Evolutionary conservation across 2,888 invertebrate species (phyloP), one percentile per base, ranked within the genome.

Genomic region (Tetropium fuscum): DNA sequence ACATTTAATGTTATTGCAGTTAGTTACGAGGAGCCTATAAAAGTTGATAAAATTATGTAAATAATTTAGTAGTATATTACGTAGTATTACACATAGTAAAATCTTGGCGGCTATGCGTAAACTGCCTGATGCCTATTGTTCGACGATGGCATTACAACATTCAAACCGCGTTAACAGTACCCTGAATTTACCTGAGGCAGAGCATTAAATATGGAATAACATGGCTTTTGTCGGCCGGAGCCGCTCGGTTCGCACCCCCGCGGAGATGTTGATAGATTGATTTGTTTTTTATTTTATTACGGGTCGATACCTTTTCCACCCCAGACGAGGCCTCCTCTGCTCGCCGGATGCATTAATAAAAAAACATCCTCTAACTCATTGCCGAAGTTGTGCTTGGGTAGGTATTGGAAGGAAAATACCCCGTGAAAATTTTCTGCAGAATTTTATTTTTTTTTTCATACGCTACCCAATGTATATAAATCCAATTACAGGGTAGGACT

Each of bases 241-340:
- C 73, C 72, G 75, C 68, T 70, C 74, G 68, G 61, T 73, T 74
- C 68, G 76, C 75, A 70, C 77, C 74, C 78, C 78, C 53, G 62
- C 51, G 27, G 80, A 79, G 75, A 76, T 77, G 80, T 76, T 80
- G 80, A 81, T 79, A 79, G 80, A 81, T 80, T 80, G 80, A 80
- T 80, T 79, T 79, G 78, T 80, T 80, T 79, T 79, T 78, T 72
- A 68, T 76, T 75, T 78, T 77, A 65, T 63, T 57, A 49, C 55
- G 44, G 51, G 53, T 38, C 36, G 48, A 36, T 34, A 34, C 48
- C 48, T 49, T 36, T 20, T 49, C 32, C 25, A 49, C 48, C 48
- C 47, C 16, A 19, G 58, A 60, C 51, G 36, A 60, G 45, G 36
- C 6, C 34, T 34, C 54, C 55, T 49, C 56, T 43, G 2, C 34